Base-by-base conservation (phyloP, 2,113 vertebrate species). In the Ondatra zibethicus region DNA sequence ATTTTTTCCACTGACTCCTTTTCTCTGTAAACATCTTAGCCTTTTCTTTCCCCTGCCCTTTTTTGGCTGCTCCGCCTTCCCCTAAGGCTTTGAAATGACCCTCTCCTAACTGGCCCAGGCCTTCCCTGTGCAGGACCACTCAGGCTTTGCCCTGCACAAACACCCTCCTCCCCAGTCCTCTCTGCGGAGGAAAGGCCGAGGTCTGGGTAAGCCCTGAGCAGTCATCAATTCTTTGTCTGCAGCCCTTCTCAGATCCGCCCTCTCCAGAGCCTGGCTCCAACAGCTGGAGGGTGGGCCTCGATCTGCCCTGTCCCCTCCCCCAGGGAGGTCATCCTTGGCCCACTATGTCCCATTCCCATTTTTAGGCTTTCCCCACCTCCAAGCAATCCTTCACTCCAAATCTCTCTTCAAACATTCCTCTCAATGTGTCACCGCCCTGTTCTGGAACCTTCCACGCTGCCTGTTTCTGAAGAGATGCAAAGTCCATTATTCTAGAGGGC, bases 1-100 rank as follows among this genome's bases (percentile, higher is more conserved):
- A 98, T 90, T 97, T 94, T 97, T 98, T 97, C 97, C 97, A 97
- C 95, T 95, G 96, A 85, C 91, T 96, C 91, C 92, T 72, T 89
- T n/a, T 72, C 88, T 97, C 96, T 96, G 97, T 97, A 98, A 98
- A 98, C 96, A 97, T 96, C 95, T 94, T 58, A 72, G 98, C 85
- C 68, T 97, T 97, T 97, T 96, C 96, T 97, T 95, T 96, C 81
- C 96, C 92, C 93, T 91, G 95, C 95, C 97, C 96, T 96, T 97
- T 97, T 96, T 92, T 95, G 96, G 97, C 91, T 72, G 92, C 88
- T 65, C 55, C 9, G 4, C 91, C 93, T 92, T 93, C 95, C 97
- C 86, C 86, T 42, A 63, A 92, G 96, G 86, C 96, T 97, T 75
- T 91, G 90, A 94, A 88, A 92, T 58, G 31, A 70, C 92, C 94